A percentile compares a stretch with the other conserved stretches of the same genome.
Conservation (phyloP, 2,113 vertebrate species). For the Crotalus helleri region DNA sequence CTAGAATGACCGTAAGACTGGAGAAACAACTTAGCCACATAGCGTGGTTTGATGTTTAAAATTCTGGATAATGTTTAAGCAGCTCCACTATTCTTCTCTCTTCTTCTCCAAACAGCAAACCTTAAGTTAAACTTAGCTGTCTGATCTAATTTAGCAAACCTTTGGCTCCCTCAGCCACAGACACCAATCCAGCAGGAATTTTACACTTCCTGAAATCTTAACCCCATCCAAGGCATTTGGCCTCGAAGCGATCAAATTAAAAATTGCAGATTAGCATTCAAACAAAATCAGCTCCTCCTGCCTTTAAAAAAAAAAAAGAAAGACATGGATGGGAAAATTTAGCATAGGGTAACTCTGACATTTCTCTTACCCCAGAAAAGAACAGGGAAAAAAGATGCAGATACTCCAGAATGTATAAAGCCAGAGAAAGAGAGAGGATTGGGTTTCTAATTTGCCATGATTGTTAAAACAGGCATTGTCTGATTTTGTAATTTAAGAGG, state of each 20-base stretch:
- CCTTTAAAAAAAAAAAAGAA: neutral
- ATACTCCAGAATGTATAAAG: neutral
- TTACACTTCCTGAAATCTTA: neutral
- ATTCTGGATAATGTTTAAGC: neutral
- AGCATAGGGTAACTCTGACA: neutral
- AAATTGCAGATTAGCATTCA: neutral
- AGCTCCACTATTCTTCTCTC: constrained; percentile 1
- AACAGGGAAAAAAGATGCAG: neutral
- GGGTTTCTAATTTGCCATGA: neutral
- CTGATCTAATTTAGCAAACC: neutral
- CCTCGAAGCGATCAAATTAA: neutral
- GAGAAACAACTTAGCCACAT: neutral
- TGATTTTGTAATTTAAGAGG: neutral
- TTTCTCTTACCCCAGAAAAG: neutral
- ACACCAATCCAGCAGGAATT: neutral
- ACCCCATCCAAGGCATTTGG: neutral
- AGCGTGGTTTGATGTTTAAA: neutral
- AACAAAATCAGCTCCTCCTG: neutral
- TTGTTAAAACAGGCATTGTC: neutral
- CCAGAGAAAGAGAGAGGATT: neutral
- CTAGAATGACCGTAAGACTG: constrained; percentile 7
- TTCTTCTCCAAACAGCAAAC: neutral
- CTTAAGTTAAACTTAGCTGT: neutral
- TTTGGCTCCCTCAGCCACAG: neutral
- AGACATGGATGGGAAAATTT: neutral